These are phyloP conservation scores for Leptodactylus fallax DNA, from an alignment of 2,797 vertebrate species.

Conservation along the genomic window DNA sequence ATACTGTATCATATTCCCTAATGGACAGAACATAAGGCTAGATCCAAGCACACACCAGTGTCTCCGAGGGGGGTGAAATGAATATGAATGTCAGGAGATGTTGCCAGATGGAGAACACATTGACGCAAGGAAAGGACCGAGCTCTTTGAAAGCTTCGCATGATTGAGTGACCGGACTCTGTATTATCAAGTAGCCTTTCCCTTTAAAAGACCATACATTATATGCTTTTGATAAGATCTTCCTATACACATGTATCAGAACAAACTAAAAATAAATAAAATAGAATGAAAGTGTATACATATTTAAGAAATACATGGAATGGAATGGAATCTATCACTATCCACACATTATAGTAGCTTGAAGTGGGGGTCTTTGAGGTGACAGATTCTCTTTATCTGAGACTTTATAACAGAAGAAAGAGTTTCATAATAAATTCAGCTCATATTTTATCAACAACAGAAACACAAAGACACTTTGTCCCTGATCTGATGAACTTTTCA, in stretches of 20 bases:
- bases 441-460: background rate
- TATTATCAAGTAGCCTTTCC: background rate
- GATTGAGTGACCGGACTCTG: constrained; percentile 11
- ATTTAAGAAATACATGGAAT: too few species aligned
- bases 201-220: background rate
- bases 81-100: constrained; percentile 54
- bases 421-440: background rate
- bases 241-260: too few species aligned
- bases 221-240: too few species aligned
- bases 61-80: constrained; percentile 52
- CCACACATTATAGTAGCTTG: too few species aligned
- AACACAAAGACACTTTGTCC: background rate
- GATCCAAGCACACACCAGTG: constrained; percentile 35
- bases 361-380: too few species aligned
- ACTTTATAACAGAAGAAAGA: background rate
- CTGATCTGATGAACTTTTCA: background rate
- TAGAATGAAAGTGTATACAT: too few species aligned
- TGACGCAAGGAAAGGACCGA: constrained; percentile 8
- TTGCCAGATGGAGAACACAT: constrained; percentile 53
- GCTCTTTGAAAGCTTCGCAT: constrained; percentile 18
- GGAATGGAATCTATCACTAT: too few species aligned
- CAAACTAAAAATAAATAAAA: too few species aligned
- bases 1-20: constrained; percentile 55
- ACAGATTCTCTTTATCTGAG: too few species aligned
- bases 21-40: constrained; percentile 46